Conservation (phyloP, 2,888 invertebrate genomes). For the Hemistola chrysoprasaria region DNA sequence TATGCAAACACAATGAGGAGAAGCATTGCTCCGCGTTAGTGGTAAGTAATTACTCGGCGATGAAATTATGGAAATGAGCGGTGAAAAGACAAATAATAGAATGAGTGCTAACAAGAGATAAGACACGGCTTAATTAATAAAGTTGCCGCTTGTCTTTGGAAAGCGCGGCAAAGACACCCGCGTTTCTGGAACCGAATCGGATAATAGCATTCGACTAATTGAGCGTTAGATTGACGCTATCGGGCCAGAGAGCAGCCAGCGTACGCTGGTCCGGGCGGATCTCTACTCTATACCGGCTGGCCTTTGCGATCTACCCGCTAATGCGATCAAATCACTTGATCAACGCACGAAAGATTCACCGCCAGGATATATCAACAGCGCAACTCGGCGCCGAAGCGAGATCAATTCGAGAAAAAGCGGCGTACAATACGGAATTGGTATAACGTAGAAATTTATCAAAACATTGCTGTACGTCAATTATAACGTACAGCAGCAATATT, state of each 20-base stretch:
- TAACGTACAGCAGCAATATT: too few relatives aligned
- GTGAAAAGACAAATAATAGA: slow-evolving; percentile 82
- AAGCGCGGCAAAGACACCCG: slow-evolving; percentile 59
- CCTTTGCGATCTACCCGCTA: slow-evolving; percentile 52
- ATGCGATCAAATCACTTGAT: slow-evolving; percentile 59
- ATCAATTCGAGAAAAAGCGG: slow-evolving; percentile 43
- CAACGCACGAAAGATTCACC: slow-evolving; percentile 49
- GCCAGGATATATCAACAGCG: slow-evolving; percentile 42
- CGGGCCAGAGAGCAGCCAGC: slow-evolving; percentile 54
- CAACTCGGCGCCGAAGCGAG: slow-evolving; percentile 48
- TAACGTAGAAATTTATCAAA: slow-evolving; percentile 66
- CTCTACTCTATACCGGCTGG: slow-evolving; percentile 27
- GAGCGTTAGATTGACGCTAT: slow-evolving; percentile 81
- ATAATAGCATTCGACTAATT: slow-evolving; percentile 81
- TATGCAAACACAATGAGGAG: slow-evolving; percentile 74
- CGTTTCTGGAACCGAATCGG: slow-evolving; percentile 74
- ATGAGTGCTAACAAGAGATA: slow-evolving; percentile 83
- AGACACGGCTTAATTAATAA: slow-evolving; percentile 83
- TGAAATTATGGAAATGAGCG: slow-evolving; percentile 82
- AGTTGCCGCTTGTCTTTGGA: slow-evolving; percentile 76
- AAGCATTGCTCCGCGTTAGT: slow-evolving; percentile 65
- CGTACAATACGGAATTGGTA: slow-evolving; percentile 46
- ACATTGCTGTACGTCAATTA: slow-evolving; percentile 68
- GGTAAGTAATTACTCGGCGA: slow-evolving; percentile 77
- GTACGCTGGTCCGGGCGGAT: slow-evolving; percentile 36